Evolutionary conservation across 2,113 vertebrate genomes (phyloP), one percentile per base, ranked within the genome.

Genomic region (Cichladusa arquata): DNA sequence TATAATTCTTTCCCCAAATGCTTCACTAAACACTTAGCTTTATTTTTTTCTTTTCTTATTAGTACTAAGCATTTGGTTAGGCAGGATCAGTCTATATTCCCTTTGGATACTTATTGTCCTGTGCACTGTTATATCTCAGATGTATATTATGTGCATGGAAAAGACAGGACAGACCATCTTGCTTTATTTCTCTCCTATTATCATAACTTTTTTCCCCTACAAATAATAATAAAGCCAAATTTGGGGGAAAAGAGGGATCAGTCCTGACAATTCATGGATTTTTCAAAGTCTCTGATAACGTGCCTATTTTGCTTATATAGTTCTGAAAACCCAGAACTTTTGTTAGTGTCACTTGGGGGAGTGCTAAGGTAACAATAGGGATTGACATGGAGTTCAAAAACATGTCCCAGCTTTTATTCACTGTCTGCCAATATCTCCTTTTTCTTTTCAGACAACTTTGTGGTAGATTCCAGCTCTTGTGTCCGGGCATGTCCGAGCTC

Each of bases 401-500:
- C 11, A 6, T 16, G 4, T 38, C 53, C 18, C 33, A 19, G 0
- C 19, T 56, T 50, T 25, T 47, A 14, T 17, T 92, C 3, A 1
- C 22, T 51, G 77, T 47, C 25, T 88, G 38, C 54, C 71, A 51
- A 8, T 56, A 54, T 86, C 71, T 88, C 36, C 11, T 67, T 60
- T 93, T 65, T 34, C 36, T 87, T 89, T 97, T 34, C 96, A 99
- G 99, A 99, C 97, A 99, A 99, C 93, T 99, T 99, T 88, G 99
- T 99, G 97, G 99, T 99, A 60, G 99, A 99, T 97, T 99, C 99
- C 95, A 99, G 98, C 96, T 99, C 99, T 33, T 99, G 99, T 73
- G 99, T 99, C 19, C 97, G 99, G 92, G 99, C 99, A 3, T 99
- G 99, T 88, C 99, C 99, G 0, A 99, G 99, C 97, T 99, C 99